Conservation (phyloP, 2,888 invertebrate genomes). For the Chrysodeixis includens region DNA sequence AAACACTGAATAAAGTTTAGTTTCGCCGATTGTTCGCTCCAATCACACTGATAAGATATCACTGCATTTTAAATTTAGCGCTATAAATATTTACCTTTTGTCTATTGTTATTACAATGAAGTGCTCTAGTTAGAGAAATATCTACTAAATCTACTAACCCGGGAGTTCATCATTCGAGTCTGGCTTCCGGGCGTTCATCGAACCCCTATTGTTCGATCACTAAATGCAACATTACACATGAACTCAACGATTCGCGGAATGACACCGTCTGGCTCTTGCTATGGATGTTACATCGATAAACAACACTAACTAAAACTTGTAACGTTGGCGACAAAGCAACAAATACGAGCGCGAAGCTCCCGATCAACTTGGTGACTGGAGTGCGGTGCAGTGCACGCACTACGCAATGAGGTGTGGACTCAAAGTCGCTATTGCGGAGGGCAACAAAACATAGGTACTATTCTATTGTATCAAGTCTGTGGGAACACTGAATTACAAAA, state of each 20-base stretch:
- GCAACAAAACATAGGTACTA: conserved; percentile 77
- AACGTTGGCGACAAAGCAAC: conserved; percentile 58
- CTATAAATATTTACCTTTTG: conserved; percentile 66
- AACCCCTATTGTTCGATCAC: conserved; percentile 64
- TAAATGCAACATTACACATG: conserved; percentile 65
- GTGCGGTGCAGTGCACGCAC: conserved; percentile 45
- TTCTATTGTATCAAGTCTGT: conserved; percentile 81
- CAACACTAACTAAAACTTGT: conserved; percentile 51
- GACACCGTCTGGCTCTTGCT: conserved; percentile 39
- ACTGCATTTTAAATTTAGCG: conserved; percentile 58
- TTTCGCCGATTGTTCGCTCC: conserved; percentile 63
- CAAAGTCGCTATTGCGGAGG: conserved; percentile 70
- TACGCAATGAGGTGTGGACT: conserved; percentile 66
- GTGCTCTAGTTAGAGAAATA: conserved; percentile 40
- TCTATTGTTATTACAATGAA: conserved; percentile 44
- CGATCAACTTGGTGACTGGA: conserved; percentile 77
- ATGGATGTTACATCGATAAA: conserved; percentile 68
- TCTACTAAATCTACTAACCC: conserved; percentile 79
- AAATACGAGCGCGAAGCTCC: conserved; percentile 75
- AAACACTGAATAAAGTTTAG: conserved; percentile 64
- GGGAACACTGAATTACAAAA: conserved; percentile 83
- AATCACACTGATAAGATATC: conserved; percentile 79
- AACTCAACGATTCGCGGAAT: conserved; percentile 60
- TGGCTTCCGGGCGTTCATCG: conserved; percentile 75
- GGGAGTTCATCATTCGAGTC: conserved; percentile 71